Conservation (phyloP, 2,888 invertebrate genomes). For the Coecobrya sp. region DNA sequence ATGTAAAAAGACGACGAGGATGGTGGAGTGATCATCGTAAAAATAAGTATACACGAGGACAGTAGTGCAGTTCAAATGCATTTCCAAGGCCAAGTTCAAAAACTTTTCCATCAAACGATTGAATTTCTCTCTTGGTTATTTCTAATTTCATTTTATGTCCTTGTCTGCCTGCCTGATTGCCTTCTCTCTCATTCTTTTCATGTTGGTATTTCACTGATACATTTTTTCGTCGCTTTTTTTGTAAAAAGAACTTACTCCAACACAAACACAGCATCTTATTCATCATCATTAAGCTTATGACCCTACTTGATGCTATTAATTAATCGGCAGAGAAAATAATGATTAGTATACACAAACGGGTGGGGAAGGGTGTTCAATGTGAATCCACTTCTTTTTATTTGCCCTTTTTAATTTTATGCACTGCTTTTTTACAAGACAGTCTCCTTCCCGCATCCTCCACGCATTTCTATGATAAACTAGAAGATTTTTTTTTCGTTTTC, state of each 20-base stretch:
- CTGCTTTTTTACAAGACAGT: not conserved
- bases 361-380: conserved; percentile 4
- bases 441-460: not conserved
- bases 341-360: conserved; percentile 52
- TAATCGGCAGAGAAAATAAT: conserved; percentile 70
- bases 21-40: not conserved
- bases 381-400: not conserved
- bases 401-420: conserved; percentile 75
- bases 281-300: conserved; percentile 54
- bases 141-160: conserved; percentile 83
- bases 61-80: not conserved
- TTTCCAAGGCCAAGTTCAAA: not conserved
- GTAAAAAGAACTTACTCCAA: not conserved
- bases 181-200: conserved; percentile 36
- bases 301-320: conserved; percentile 74
- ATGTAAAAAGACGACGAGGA: conserved; percentile 11
- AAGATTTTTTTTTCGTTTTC: conserved; percentile 18
- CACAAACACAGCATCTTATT: not conserved
- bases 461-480: conserved; percentile 11
- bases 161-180: conserved; percentile 54
- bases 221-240: conserved; percentile 78
- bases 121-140: conserved; percentile 73
- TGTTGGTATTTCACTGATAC: conserved; percentile 73
- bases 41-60: not conserved
- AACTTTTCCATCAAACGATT: conserved; percentile 67